Base-by-base conservation (phyloP, 2,888 invertebrate species). In the Odontomyia ornata region DNA sequence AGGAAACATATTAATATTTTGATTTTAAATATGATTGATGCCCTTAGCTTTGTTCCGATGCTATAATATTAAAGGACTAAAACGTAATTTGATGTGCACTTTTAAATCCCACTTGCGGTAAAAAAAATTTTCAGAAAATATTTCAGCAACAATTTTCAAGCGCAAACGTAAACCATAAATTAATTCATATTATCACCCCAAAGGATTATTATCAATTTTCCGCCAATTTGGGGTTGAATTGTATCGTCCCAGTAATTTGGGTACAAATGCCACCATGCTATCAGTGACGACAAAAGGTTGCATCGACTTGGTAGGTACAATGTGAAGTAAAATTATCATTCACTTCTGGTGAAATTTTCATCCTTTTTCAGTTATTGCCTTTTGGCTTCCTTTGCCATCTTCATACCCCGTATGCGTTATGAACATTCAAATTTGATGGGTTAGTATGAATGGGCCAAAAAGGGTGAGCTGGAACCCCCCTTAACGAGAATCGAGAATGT, bases 191-290 rank as follows among this genome's bases (percentile, higher is more conserved):
- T 76, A 69, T 76, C 71, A 60, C 57, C 73, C 79, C 75, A 76
- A 80, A 78, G 78, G 80, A 80, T 80, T 80, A 80, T 80, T 80
- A 79, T 79, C 80, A 80, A 80, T 80, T 80, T 80, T 79, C 75
- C 78, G 79, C 80, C 80, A 80, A 80, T 80, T 80, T 80, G 76
- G 79, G 78, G 77, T 79, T 80, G 79, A 79, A 79, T 79, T 79
- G 79, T 78, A 46, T 76, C 73, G 18, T 36, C 28, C n/a, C 18
- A 21, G 60, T 30, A 57, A 30, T 73, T 73, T 56, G 28, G n/a
- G 69, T 47, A 69, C 27, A 47, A 67, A 69, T 46, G 23, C 69
- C 23, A 47, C 21, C 25, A 4, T 23, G 60, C 18, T 1, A 25
- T 5, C 56, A 18, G 18, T 18, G 56, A 25, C 25, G 60, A 25